A percentile compares a stretch with the other conserved stretches of the same genome.
phyloP scores from a whole-genome alignment of 2,113 vertebrate genomes.

The Cairina moschata region DNA sequence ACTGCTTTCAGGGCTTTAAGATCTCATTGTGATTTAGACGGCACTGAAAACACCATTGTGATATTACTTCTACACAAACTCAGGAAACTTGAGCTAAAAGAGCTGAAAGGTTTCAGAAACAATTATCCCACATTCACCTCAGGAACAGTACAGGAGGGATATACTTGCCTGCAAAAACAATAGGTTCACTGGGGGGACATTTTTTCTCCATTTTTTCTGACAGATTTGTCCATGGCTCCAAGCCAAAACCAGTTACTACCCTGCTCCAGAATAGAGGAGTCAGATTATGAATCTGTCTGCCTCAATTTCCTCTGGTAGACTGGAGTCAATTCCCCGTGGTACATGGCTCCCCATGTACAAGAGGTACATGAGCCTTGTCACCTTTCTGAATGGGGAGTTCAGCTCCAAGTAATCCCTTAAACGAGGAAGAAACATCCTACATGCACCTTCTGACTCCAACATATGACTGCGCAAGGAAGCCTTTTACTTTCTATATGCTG shows the following conservation, averaged over 20 bases:
- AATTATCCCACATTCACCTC: neutral
- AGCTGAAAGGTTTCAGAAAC: neutral
- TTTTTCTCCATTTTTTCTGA: neutral
- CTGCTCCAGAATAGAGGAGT: neutral
- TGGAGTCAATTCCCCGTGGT: neutral
- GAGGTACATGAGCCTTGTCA: neutral
- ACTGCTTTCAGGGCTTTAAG: neutral
- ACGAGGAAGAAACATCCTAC: neutral
- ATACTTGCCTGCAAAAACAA: neutral
- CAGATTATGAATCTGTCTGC: neutral
- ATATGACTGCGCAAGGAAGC: fast-evolving
- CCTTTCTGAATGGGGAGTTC: neutral
- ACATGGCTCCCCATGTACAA: neutral
- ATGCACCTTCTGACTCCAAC: neutral
- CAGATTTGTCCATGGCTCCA: neutral
- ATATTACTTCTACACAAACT: neutral
- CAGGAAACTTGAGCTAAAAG: neutral
- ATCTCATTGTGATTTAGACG: neutral
- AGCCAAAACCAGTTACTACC: neutral
- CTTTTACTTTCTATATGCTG: neutral
- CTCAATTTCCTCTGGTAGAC: neutral
- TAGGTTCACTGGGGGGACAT: neutral
- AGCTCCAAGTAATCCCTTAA: neutral
- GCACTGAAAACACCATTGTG: neutral
- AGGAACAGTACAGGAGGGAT: neutral